phyloP scores from a whole-genome alignment of 2,888 invertebrate genomes.

The Lysandra coridon region DNA sequence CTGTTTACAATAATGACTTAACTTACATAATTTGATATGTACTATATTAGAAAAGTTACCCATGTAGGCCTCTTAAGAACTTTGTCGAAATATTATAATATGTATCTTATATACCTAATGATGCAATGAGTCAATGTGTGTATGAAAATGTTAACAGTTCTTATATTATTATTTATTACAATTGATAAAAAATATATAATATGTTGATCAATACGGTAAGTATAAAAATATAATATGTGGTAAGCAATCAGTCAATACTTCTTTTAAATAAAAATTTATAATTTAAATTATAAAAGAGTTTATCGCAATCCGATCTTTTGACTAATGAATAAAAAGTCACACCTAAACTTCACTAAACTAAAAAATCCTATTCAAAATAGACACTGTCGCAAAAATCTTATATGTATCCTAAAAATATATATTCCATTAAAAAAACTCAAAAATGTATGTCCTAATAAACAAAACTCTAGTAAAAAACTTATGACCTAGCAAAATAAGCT shows the following conservation, averaged over 20 bases:
- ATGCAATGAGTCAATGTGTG: background rate
- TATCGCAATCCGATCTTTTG: background rate
- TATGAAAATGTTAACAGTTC: background rate
- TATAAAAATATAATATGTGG: constrained; percentile 14
- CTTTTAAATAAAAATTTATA: background rate
- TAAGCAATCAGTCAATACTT: background rate
- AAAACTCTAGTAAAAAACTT: constrained; percentile 4
- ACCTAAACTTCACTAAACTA: background rate
- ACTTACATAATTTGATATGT: constrained; percentile 28
- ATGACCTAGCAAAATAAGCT: background rate
- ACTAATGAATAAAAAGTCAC: background rate
- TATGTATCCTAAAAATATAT: background rate
- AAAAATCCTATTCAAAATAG: background rate
- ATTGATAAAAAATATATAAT: constrained; percentile 18
- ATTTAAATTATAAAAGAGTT: background rate
- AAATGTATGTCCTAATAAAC: background rate
- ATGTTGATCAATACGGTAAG: background rate
- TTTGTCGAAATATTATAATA: constrained; percentile 11
- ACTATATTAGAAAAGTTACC: constrained; percentile 19
- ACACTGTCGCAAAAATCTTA: background rate
- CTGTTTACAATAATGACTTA: constrained; percentile 14
- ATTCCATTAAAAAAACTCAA: background rate
- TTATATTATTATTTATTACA: constrained; percentile 20
- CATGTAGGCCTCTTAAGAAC: constrained; percentile 21
- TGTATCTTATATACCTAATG: constrained; percentile 1